phyloP scores from a whole-genome alignment of 2,888 invertebrate genomes.

The Amorpha juglandis region DNA sequence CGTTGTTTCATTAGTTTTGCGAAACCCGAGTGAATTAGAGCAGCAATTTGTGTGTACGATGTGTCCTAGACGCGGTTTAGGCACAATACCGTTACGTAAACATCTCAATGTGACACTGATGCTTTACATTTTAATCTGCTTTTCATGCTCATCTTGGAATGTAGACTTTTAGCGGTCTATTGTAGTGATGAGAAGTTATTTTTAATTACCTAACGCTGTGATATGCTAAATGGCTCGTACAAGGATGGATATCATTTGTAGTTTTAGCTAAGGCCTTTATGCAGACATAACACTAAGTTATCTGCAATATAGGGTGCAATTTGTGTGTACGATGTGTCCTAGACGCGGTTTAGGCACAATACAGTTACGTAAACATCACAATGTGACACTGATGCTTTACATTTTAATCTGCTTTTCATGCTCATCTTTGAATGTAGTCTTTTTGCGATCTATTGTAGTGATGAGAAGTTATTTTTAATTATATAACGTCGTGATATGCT shows the following conservation, averaged over 20 bases:
- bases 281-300: too few species aligned
- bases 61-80: constrained; percentile 61
- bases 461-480: background rate
- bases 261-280: too few species aligned
- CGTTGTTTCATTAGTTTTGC: constrained; percentile 62
- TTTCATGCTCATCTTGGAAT: constrained; percentile 9
- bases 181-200: background rate
- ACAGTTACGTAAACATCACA: constrained; percentile 48
- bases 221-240: background rate
- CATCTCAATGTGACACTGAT: constrained; percentile 6
- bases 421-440: constrained; percentile 9
- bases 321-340: constrained; percentile 76
- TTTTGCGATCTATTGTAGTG: constrained; percentile 1
- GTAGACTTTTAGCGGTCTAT: background rate
- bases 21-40: constrained; percentile 78
- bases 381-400: constrained; percentile 5
- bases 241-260: too few species aligned
- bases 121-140: constrained; percentile 7
- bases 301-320: constrained; percentile 48
- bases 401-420: background rate
- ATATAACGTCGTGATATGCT: background rate
- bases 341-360: constrained; percentile 53
- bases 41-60: constrained; percentile 76
- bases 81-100: constrained; percentile 59
- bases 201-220: background rate